Base-by-base conservation (phyloP, 2,797 vertebrate genomes). In the Apogon hyalosoma region DNA sequence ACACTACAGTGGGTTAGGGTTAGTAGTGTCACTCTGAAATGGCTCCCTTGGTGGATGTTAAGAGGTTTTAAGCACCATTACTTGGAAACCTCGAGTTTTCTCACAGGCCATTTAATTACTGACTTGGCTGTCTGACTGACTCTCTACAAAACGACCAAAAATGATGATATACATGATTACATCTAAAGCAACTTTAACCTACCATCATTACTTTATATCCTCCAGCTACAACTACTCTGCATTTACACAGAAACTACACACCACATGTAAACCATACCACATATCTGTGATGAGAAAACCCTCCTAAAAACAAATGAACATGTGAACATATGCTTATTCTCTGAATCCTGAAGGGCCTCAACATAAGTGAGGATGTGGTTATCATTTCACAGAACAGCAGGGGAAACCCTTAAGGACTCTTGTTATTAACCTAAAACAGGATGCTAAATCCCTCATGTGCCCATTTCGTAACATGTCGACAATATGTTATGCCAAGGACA, bases 401-500 rank as follows among this genome's bases (percentile, higher is more conserved):
- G 74, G 51, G 70, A 72, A 76, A 53, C 72, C 57, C 57, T 55
- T 46, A 77, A 78, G 72, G 63, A 4, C 67, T 79, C 51, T 72
- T 69, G 43, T 77, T 69, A 62, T 66, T 64, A 55, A 56, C 68
- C 75, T 71, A 64, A 86, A 87, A 79, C 83, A 87, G 88, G 87
- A 90, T 71, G 72, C 58, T 38, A 54, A 84, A 79, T 75, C 76
- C 65, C 80, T 80, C 43, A 31, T 76, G 88, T 77, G 68, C 78
- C 63, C 73, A 66, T 90, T 84, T 86, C 77, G 75, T 67, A 80
- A 81, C 75, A 77, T 56, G 72, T 66, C 63, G 64, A 55, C n/a
- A n/a, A n/a, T n/a, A 24, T 24, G 21, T 24, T 79, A 61, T 75
- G 79, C 69, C 71, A 70, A 59, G 50, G 45, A 77, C 75, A 75